phyloP scores from a whole-genome alignment of 2,797 vertebrate genomes.

The Acrossocheilus wenchowensis region DNA sequence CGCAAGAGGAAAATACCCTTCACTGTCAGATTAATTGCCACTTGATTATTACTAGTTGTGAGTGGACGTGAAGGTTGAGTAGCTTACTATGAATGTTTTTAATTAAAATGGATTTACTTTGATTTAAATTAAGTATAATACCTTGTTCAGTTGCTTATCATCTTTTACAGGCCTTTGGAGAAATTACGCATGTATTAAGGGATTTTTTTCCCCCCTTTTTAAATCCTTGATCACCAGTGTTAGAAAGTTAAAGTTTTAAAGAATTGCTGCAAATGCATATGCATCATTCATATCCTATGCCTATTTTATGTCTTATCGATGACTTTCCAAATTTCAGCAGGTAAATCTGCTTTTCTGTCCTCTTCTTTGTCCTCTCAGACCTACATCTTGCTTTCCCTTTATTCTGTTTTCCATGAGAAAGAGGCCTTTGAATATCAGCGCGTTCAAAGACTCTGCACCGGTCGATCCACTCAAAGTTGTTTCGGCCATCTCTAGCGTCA shows the following conservation, averaged over 20 bases:
- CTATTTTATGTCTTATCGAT: background rate
- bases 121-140: constrained; percentile 81
- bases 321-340: background rate
- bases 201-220: background rate
- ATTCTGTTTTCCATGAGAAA: constrained; percentile 43
- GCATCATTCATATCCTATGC: background rate
- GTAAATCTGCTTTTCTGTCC: background rate
- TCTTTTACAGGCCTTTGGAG: constrained; percentile 48
- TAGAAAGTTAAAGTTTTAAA: constrained; percentile 28
- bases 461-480: constrained; percentile 51
- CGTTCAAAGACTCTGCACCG: constrained; percentile 52
- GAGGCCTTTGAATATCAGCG: constrained; percentile 48
- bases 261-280: background rate
- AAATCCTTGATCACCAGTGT: constrained; percentile 37
- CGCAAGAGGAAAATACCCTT: constrained; percentile 66
- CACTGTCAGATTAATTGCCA: constrained; percentile 67
- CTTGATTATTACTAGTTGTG: constrained; percentile 78
- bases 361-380: constrained; percentile 22
- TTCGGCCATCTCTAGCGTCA: constrained; percentile 18
- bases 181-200: constrained; percentile 40
- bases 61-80: constrained; percentile 79
- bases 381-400: constrained; percentile 20
- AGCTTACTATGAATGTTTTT: constrained; percentile 82
- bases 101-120: constrained; percentile 82
- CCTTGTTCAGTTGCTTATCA: constrained; percentile 78